These are phyloP conservation scores for Eristalinus sepulchralis DNA, from an alignment of 2,888 invertebrate species.

Conservation along the genomic window DNA sequence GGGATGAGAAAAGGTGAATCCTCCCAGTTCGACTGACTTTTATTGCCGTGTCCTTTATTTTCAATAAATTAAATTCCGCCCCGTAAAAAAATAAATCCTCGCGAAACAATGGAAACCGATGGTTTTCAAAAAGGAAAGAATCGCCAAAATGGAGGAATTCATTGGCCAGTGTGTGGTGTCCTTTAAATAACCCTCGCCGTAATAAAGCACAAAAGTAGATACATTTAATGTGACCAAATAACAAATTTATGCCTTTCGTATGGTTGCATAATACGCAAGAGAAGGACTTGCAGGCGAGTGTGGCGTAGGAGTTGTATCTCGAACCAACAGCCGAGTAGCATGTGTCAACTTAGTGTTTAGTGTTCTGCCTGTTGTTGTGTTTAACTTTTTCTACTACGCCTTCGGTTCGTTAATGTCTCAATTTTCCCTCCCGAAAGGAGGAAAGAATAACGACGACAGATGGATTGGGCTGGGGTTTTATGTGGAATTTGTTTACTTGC, in stretches of 20 bases:
- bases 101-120: constrained; percentile 16
- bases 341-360: neutral
- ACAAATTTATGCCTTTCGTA: constrained; percentile 39
- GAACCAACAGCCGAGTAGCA: neutral
- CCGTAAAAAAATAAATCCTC: constrained; percentile 22
- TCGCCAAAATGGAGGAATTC: neutral
- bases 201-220: neutral
- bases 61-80: constrained; percentile 33
- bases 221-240: constrained; percentile 22
- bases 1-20: neutral
- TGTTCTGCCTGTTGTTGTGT: neutral
- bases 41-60: constrained; percentile 15
- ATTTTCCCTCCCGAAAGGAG: neutral
- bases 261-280: constrained; percentile 19
- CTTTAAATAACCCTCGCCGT: constrained; percentile 11
- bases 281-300: neutral
- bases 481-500: neutral
- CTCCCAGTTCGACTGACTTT: neutral
- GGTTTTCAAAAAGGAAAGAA: neutral
- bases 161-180: constrained; percentile 9
- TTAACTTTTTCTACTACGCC: neutral
- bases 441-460: too few relatives aligned
- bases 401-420: neutral
- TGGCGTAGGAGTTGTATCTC: neutral
- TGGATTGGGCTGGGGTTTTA: neutral